Base-by-base conservation (phyloP, 2,113 vertebrate species). In the Macquaria australasica region DNA sequence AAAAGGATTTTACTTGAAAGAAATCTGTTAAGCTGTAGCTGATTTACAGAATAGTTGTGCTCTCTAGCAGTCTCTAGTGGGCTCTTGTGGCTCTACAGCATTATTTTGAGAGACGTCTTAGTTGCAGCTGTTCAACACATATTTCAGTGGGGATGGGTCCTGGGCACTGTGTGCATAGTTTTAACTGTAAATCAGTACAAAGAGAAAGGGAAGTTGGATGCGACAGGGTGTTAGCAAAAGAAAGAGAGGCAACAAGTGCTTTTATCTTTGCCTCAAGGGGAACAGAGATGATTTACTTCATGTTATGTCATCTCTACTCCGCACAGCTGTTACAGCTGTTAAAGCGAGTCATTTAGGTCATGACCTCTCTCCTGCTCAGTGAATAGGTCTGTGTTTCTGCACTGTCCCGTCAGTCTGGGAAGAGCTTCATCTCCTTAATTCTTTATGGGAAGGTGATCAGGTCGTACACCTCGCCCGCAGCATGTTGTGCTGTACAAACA, bases 331-430 rank as follows among this genome's bases (percentile, higher is more conserved):
- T 78, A 68, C 76, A 83, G 81, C 78, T 59, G 84, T 58, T n/a
- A n/a, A n/a, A n/a, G n/a, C n/a, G 87, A 93, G 82, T 91, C 85
- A 89, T 86, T 68, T n/a, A 73, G 89, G 83, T 91, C 85, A 69
- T 18, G 63, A 87, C 84, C 91, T 87, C 71, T 68, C 53, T 66
- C 70, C 77, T 82, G 72, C 70, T 88, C 64, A 76, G 69, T 81
- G 83, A 92, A 81, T 76, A 66, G 55, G 53, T 79, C 77, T 85
- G 76, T 82, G 79, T 91, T 79, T 88, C 62, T 83, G 82, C 62
- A n/a, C 60, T 11, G 56, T 48, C 55, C 28, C 18, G 10, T 79
- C 48, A 23, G 53, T 77, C n/a, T 14, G 39, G 12, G 51, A 39
- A 41, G 56, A 23, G 28, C 64, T 37, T 86, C 18, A 63, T 28